Conservation (phyloP, 2,888 invertebrate genomes). For the Hydriomena furcata region DNA sequence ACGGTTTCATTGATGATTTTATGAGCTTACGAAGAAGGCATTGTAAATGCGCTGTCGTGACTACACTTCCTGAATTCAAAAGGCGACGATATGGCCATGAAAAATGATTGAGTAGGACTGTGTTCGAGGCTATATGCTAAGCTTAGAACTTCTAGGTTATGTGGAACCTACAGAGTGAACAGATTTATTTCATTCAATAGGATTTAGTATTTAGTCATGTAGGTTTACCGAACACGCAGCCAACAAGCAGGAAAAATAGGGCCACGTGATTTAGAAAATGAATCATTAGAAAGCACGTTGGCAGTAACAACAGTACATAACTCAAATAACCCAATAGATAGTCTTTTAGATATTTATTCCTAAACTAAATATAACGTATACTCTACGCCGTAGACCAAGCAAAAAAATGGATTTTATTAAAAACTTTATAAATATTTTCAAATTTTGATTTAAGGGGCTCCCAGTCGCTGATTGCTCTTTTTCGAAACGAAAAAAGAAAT, state of each 20-base stretch:
- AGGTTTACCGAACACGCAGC: not conserved
- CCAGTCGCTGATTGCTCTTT: no score
- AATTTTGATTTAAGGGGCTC: no score
- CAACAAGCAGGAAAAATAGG: not conserved
- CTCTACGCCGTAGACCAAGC: no score
- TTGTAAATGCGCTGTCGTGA: constrained; percentile 71
- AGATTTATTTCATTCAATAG: not conserved
- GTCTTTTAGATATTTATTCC: no score
- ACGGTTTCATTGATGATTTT: constrained; percentile 78
- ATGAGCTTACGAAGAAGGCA: constrained; percentile 75
- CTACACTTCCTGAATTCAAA: constrained; percentile 70
- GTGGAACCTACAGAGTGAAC: not conserved
- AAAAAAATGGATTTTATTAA: no score
- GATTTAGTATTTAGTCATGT: not conserved
- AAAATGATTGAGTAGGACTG: constrained; percentile 46
- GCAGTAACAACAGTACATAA: no score
- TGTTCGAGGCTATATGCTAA: constrained; percentile 31
- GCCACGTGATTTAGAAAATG: not conserved
- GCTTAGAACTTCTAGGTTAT: constrained; percentile 12
- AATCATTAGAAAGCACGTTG: constrained; percentile 6
- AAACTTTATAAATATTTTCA: no score
- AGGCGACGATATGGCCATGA: constrained; percentile 60
- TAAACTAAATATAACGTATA: no score
- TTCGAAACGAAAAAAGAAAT: no score
- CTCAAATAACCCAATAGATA: no score